Conservation (phyloP, 53 echinoderm and acorn worm genomes). For the Luidia sarsii region DNA sequence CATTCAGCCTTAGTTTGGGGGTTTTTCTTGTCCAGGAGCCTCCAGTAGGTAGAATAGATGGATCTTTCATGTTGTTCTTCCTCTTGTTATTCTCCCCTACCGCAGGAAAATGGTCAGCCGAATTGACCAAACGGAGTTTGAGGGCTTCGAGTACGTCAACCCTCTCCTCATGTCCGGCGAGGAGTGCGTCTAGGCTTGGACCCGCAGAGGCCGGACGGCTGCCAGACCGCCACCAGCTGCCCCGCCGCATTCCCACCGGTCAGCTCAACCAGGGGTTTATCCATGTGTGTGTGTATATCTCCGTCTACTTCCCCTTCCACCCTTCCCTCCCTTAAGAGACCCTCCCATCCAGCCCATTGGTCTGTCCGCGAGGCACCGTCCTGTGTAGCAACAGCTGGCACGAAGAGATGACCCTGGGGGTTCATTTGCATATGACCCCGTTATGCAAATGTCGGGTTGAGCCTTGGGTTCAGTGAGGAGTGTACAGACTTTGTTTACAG, state of each 20-base stretch:
- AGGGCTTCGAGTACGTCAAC: conserved; percentile 97
- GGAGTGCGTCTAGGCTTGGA: conserved; percentile 91
- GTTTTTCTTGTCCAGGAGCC: too few species aligned
- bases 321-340: too few species aligned
- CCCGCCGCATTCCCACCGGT: too few species aligned
- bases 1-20: too few species aligned
- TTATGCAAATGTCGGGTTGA: conserved; percentile 26
- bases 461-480: too few species aligned
- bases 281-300: too few species aligned
- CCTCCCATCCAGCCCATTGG: neutral
- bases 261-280: too few species aligned
- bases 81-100: neutral
- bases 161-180: conserved; percentile 98
- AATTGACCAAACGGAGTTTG: conserved; percentile 98
- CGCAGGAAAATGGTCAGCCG: conserved; percentile 70
- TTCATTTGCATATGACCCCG: conserved; percentile 24
- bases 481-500: too few species aligned
- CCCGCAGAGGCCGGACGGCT: too few species aligned
- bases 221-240: too few species aligned
- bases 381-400: neutral
- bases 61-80: neutral
- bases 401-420: neutral
- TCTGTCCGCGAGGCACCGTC: neutral
- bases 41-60: too few species aligned
- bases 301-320: too few species aligned